These are phyloP conservation scores for Aphelinus atriplicis DNA, from an alignment of 1,140 invertebrate species.

Conservation along the genomic window DNA sequence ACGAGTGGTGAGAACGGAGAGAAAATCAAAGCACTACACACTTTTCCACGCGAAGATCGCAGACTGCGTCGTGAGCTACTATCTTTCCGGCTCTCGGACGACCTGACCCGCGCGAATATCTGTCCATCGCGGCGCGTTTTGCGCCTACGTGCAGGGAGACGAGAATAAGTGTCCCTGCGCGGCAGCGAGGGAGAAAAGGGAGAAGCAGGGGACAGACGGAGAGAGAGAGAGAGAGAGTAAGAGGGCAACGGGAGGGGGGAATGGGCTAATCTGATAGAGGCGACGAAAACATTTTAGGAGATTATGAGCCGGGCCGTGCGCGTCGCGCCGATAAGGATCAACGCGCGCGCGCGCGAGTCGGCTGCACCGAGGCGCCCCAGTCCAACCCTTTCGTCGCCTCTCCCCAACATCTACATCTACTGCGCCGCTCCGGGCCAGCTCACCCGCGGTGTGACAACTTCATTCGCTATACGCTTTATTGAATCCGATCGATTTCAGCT, in stretches of 20 bases:
- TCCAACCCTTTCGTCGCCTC: slow-evolving; percentile 46
- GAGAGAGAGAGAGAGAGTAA: too few species aligned
- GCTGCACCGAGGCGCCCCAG: slow-evolving; percentile 50
- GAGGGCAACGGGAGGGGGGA: too few species aligned
- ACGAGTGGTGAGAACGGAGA: too few species aligned
- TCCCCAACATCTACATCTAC: slow-evolving; percentile 11
- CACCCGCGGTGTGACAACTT: too few species aligned
- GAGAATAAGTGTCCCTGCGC: slow-evolving; percentile 32
- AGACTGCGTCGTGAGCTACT: too few species aligned
- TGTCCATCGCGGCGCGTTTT: slow-evolving; percentile 4
- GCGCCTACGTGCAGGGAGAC: not conserved
- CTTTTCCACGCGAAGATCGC: too few species aligned
- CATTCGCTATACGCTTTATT: too few species aligned
- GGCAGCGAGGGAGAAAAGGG: not conserved
- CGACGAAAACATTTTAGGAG: slow-evolving; percentile 50
- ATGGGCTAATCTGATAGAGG: slow-evolving; percentile 49
- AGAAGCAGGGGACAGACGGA: too few species aligned
- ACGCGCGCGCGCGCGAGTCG: slow-evolving; percentile 43
- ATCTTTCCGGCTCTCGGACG: not conserved
- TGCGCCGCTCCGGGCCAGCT: too few species aligned
- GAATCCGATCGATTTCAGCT: too few species aligned
- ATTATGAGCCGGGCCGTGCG: slow-evolving; percentile 45
- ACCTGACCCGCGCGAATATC: not conserved
- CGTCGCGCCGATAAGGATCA: slow-evolving; percentile 51
- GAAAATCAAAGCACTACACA: too few species aligned